These are phyloP conservation scores for Mantis religiosa DNA, from an alignment of 2,888 invertebrate genomes.

Conservation along the genomic window DNA sequence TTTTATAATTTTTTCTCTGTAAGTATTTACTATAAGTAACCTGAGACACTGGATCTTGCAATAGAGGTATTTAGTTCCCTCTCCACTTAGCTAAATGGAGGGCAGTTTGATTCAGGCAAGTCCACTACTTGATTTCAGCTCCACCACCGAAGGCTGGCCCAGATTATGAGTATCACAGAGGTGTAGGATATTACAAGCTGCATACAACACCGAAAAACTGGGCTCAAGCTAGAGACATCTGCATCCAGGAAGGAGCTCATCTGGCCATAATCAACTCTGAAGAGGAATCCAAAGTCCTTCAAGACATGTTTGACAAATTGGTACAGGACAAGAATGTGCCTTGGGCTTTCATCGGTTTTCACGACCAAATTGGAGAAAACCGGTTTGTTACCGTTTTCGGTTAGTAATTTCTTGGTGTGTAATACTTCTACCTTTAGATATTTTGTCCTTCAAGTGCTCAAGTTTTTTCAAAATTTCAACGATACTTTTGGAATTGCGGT, in stretches of 20 bases:
- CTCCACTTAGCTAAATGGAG: too few species aligned
- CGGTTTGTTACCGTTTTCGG: neutral
- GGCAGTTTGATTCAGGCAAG: too few species aligned
- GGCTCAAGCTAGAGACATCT: neutral
- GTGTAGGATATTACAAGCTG: neutral
- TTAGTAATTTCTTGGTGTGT: neutral
- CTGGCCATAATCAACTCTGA: neutral
- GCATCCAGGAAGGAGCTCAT: neutral
- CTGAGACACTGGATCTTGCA: too few species aligned
- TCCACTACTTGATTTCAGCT: neutral
- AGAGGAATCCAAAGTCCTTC: neutral
- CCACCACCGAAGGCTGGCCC: neutral
- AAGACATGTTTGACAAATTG: neutral
- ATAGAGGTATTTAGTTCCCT: too few species aligned
- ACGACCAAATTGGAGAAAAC: neutral
- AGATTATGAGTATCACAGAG: neutral
- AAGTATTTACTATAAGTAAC: too few species aligned
- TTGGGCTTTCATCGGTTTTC: neutral
- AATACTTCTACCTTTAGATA: neutral
- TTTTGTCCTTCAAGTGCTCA: neutral
- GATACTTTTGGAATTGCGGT: neutral
- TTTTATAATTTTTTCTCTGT: too few species aligned
- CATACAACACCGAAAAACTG: neutral
- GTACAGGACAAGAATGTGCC: neutral
- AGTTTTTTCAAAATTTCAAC: neutral